Evolutionary conservation across 2,888 invertebrate species (phyloP), one percentile per base, ranked within the genome.

Genomic region (Dilophus febrilis): DNA sequence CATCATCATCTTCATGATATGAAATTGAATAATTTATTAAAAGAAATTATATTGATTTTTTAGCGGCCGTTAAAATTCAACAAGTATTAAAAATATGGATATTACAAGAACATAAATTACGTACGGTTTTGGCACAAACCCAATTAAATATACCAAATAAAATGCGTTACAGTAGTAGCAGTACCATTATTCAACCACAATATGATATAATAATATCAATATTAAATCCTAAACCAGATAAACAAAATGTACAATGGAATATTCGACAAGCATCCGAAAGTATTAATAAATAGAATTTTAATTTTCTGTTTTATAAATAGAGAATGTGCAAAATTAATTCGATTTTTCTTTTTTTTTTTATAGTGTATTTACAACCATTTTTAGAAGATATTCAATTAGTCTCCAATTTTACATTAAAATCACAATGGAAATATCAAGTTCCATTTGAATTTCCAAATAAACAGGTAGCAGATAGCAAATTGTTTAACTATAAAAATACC

Each of bases 381-480:
- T 61, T 86, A 35, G 65, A 74, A 11, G 74, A 78, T 45, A 55
- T 91, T 37, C 70, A 71, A 7, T 64, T 72, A 0, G 67, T 87
- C 17, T 79, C 84, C 37, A 75, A 83, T 54, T 81, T 88, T 54
- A 77, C 77, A 0, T 66, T 91, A 1, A 85, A 86, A 55, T 87
- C 90, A 0, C 92, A 94, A 59, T 84, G 87, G 76, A 66, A 91
- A 37, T 86, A 85, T 59, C 72, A 85, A 41, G 66, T 85, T 4
- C 75, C 83, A 36, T 68, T 92, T 40, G 80, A 83, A 42, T 77
- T 84, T 7, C 70, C 72, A 43, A 75, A 83, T 0, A 72, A 67
- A 49, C 72, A 74, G 59, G 71, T 80, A 34, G 8, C 8, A 22
- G 8, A 22, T 18, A 35, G 12, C 19, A 32, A 16, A 16, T 17